Conservation (phyloP, 2,797 vertebrate species). For the Syngnathus acus region DNA sequence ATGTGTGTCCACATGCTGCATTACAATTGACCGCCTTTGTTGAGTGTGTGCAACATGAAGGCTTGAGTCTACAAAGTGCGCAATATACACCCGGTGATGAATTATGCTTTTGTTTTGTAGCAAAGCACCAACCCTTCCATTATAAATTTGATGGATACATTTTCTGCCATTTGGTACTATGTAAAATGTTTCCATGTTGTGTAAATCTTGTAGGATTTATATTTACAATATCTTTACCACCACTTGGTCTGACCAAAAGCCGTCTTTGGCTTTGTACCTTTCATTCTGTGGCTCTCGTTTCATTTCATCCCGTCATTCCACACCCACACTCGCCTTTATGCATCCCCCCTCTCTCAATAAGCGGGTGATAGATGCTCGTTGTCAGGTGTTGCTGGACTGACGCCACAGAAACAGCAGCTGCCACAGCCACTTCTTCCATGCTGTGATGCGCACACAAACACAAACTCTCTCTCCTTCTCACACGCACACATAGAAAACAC, state of each 20-base stretch:
- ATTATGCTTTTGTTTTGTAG: too few relatives aligned
- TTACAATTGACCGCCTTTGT: conserved; percentile 41
- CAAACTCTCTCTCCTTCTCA: conserved; percentile 3
- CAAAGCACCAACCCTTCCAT: neutral
- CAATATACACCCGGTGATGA: neutral
- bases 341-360: conserved; percentile 75
- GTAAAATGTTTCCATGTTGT: neutral
- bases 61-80: conserved; percentile 16
- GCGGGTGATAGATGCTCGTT: conserved; percentile 81
- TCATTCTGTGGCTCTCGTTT: conserved; percentile 19
- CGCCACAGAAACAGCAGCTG: conserved; percentile 75
- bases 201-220: neutral
- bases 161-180: too few relatives aligned
- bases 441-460: conserved; percentile 48
- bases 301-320: conserved; percentile 27
- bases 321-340: conserved; percentile 47
- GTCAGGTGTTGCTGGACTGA: conserved; percentile 74
- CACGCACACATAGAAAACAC: conserved; percentile 40
- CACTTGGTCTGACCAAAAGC: conserved; percentile 5
- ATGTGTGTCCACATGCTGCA: conserved; percentile 52
- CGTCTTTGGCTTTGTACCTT: conserved; percentile 10
- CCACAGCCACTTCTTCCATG: conserved; percentile 67
- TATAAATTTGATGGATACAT: neutral
- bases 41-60: conserved; percentile 20
- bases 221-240: neutral